Base-by-base conservation (phyloP, 2,888 invertebrate species). In the Philereme vetulata region DNA sequence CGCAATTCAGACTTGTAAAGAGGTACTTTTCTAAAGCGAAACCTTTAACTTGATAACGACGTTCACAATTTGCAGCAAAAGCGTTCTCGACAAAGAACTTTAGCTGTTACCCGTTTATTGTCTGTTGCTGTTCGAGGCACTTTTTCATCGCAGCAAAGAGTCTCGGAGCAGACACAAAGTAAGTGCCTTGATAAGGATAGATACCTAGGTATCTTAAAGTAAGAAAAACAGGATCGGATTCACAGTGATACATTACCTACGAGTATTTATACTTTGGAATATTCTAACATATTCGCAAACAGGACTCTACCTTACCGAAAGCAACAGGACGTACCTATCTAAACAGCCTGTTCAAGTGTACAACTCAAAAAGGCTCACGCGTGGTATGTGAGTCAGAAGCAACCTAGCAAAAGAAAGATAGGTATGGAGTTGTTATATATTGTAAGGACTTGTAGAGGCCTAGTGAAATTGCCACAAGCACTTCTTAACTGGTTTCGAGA, bases 101-200 rank as follows among this genome's bases (percentile, higher is more conserved):
- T 65, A 60, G 62, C 58, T 58, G 62, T 60, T 60, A 55, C 49
- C 61, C 57, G 61, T 70, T 70, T 66, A 70, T 64, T 66, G 66
- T 67, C 68, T 69, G 64, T 62, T 64, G 46, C 59, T 64, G 57
- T 67, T 65, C 53, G 51, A 64, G 57, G 66, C 66, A 70, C 58
- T 54, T 58, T 67, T 67, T 62, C 64, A 67, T 65, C 50, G 55
- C 47, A 46, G 60, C 66, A 56, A 62, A 61, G 62, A 62, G 43
- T 67, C 66, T 64, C 56, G 51, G 38, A 47, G 51, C 58, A 65
- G 65, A 68, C 62, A 64, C 66, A 68, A 69, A 75, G 65, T 57
- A 34, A 65, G 64, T 61, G 61, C 49, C 60, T 70, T 51, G 55
- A 63, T 54, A 46, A 42, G 46, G 2, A 21, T 21, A 21, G 21